A percentile compares a stretch with the other conserved stretches of the same genome.
Evolutionary conservation across 2,888 invertebrate species (phyloP).

Genomic region (Himalopsyche anomala): DNA sequence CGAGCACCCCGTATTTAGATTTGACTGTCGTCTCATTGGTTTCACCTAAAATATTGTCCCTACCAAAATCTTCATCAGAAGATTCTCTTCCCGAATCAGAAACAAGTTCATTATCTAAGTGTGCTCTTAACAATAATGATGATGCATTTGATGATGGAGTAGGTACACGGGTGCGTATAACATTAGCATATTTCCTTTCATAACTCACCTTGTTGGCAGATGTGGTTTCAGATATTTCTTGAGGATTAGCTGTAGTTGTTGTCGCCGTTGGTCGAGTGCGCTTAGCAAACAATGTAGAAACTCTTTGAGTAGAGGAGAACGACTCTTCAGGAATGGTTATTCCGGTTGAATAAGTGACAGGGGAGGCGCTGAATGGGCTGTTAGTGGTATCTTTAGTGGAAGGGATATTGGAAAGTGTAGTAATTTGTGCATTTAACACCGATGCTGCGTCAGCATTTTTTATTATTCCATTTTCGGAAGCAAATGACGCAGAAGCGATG

Average conservation of each 20-base stretch:
- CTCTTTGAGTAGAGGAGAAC: conserved; percentile 59
- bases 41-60: conserved; percentile 61
- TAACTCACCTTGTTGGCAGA: conserved; percentile 75
- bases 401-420: conserved; percentile 62
- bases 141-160: conserved; percentile 67
- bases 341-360: conserved; percentile 67
- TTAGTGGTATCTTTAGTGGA: conserved; percentile 66
- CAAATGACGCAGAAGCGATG: conserved; percentile 62
- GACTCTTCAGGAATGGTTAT: conserved; percentile 65
- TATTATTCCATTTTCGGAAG: conserved; percentile 63
- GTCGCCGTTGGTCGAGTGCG: conserved; percentile 68
- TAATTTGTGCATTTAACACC: conserved; percentile 62
- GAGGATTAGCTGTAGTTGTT: conserved; percentile 61
- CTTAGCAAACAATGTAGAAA: conserved; percentile 65
- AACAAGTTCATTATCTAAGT: conserved; percentile 72
- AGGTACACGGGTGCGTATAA: conserved; percentile 72
- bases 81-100: conserved; percentile 69
- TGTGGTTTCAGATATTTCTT: conserved; percentile 60
- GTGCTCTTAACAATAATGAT: conserved; percentile 62
- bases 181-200: conserved; percentile 74
- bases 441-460: conserved; percentile 61
- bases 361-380: conserved; percentile 69
- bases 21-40: conserved; percentile 53
- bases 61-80: conserved; percentile 46
- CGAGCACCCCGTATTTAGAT: conserved; percentile 66